Evolutionary conservation across 2,888 invertebrate species (phyloP).

Genomic region (Cheilosia grossa): DNA sequence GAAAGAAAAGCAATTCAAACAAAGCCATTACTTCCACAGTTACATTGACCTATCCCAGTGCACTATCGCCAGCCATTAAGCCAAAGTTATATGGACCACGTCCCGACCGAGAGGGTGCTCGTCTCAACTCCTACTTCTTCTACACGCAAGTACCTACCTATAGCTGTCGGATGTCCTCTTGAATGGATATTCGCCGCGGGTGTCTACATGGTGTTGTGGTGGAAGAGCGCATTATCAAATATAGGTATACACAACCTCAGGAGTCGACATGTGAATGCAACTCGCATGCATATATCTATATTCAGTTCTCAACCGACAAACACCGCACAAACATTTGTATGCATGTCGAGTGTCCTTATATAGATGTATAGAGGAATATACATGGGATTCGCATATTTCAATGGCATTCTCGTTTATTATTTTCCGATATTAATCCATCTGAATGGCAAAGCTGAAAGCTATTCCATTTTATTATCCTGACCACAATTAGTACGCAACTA

Average conservation of each 20-base stretch:
- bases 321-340: conserved; percentile 9
- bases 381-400: conserved; percentile 61
- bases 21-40: conserved; percentile 53
- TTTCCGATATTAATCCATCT: conserved; percentile 72
- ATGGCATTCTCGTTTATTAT: conserved; percentile 67
- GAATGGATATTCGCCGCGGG: conserved; percentile 15
- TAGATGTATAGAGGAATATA: conserved; percentile 12
- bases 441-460: conserved; percentile 79
- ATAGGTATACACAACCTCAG: conserved; percentile 6
- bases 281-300: neutral
- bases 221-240: conserved; percentile 50
- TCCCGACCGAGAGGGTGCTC: conserved; percentile 17
- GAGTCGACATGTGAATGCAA: conserved; percentile 6
- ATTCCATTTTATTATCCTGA: conserved; percentile 82
- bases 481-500: conserved; percentile 80
- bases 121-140: neutral
- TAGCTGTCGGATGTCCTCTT: conserved; percentile 4
- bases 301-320: neutral
- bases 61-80: conserved; percentile 39
- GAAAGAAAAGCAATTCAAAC: conserved; percentile 32
- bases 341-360: conserved; percentile 2
- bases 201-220: conserved; percentile 17
- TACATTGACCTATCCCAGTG: conserved; percentile 49
- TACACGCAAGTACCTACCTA: conserved; percentile 7
- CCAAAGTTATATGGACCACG: conserved; percentile 25